Conservation (phyloP, 2,113 vertebrate genomes). For the Chaetura pelagica region DNA sequence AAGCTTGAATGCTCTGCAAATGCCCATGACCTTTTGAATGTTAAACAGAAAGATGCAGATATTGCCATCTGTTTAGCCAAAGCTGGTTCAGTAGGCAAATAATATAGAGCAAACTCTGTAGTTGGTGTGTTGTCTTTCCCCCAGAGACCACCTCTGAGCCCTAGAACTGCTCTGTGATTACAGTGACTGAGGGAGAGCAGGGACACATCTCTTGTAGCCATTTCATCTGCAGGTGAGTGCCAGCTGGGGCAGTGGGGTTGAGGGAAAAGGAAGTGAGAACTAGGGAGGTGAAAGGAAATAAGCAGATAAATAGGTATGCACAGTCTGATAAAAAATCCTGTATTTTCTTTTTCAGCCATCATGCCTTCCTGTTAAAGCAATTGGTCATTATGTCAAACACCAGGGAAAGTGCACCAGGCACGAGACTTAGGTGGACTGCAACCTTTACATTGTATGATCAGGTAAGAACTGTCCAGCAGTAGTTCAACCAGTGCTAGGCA, state of each 20-base stretch:
- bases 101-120: background rate
- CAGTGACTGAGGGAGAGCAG: background rate
- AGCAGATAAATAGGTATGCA: background rate
- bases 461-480: background rate
- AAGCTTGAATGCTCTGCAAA: background rate
- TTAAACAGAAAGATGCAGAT: background rate
- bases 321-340: background rate
- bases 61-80: background rate
- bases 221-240: background rate
- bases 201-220: rapidly evolving
- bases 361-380: background rate
- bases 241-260: background rate
- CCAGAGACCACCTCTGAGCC: background rate
- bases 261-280: background rate
- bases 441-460: background rate
- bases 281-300: background rate
- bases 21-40: background rate
- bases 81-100: background rate
- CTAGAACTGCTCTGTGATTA: background rate
- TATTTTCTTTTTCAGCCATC: background rate
- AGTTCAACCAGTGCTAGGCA: background rate
- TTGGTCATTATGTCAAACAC: background rate
- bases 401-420: background rate
- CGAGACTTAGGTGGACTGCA: background rate
- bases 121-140: background rate